phyloP scores from a whole-genome alignment of 2,797 vertebrate species.

The Gymnocypris eckloni region DNA sequence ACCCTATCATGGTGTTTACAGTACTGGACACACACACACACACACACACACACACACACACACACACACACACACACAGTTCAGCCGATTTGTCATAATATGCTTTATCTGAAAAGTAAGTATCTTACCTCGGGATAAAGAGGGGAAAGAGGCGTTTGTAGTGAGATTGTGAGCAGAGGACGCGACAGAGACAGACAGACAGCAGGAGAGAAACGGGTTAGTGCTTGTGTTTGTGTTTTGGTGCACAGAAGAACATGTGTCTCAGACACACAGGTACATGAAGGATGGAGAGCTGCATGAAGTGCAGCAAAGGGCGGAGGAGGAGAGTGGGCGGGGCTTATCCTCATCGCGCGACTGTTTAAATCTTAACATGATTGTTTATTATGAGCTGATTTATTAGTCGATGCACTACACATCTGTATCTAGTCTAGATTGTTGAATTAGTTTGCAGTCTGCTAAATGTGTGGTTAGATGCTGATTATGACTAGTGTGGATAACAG shows the following conservation, averaged over 20 bases:
- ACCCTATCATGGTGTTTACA: conserved; percentile 64
- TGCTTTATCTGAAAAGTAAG: conserved; percentile 88
- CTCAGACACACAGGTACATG: conserved; percentile 1
- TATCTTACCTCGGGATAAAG: conserved; percentile 86
- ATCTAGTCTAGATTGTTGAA: conserved; percentile 3
- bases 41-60: conserved; percentile 67
- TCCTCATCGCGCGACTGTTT: conserved; percentile 9
- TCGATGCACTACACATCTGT: neutral
- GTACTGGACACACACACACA: conserved; percentile 63
- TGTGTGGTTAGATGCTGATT: too few relatives aligned
- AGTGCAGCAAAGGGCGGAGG: neutral
- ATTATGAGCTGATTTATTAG: neutral
- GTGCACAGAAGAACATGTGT: neutral
- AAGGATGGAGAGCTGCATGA: neutral
- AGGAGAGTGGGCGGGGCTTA: conserved; percentile 29
- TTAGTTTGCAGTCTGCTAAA: neutral
- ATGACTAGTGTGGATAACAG: too few relatives aligned
- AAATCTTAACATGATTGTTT: conserved; percentile 15
- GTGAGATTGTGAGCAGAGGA: conserved; percentile 80
- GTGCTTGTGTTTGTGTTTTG: neutral
- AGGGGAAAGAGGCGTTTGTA: conserved; percentile 82
- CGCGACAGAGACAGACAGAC: conserved; percentile 55
- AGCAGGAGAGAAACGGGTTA: conserved; percentile 34
- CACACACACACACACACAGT: conserved; percentile 72
- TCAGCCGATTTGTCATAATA: conserved; percentile 87